Percentiles rank a stretch among this genome's conserved stretches.
These are phyloP conservation scores for Anarrhichthys ocellatus DNA, from an alignment of 2,113 vertebrate genomes.

Conservation along the genomic window DNA sequence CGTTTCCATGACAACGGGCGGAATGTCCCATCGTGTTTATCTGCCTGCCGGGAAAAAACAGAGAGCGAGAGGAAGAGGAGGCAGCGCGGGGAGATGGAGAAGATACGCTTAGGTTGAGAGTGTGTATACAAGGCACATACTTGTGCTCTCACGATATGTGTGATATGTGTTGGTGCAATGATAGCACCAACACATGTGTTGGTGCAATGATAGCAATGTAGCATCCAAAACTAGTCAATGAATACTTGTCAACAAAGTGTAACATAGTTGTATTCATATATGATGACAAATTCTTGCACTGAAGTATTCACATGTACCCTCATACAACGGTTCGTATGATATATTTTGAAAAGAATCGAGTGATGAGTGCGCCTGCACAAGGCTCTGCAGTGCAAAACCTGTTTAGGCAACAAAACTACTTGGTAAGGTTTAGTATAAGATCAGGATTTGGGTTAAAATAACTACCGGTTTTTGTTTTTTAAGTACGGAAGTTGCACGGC, in stretches of 20 bases:
- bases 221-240: not conserved
- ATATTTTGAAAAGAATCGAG: not conserved
- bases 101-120: slow-evolving; percentile 44
- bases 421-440: no score
- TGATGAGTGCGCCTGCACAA: no score
- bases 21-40: slow-evolving; percentile 94
- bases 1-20: slow-evolving; percentile 90
- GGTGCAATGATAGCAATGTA: not conserved
- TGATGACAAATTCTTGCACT: not conserved
- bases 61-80: slow-evolving; percentile 78
- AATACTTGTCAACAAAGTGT: not conserved
- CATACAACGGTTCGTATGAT: not conserved
- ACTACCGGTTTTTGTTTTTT: no score
- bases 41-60: slow-evolving; percentile 90
- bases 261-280: not conserved
- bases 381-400: no score
- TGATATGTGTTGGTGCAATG: no score
- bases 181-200: no score
- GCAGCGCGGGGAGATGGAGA: slow-evolving; percentile 52
- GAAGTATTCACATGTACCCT: not conserved
- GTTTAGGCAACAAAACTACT: no score
- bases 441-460: no score
- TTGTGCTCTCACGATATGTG: slow-evolving; percentile 2
- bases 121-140: slow-evolving; percentile 24
- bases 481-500: no score